phyloP scores from a whole-genome alignment of 92 coral and sea anemone species.

The Porites lobata region DNA sequence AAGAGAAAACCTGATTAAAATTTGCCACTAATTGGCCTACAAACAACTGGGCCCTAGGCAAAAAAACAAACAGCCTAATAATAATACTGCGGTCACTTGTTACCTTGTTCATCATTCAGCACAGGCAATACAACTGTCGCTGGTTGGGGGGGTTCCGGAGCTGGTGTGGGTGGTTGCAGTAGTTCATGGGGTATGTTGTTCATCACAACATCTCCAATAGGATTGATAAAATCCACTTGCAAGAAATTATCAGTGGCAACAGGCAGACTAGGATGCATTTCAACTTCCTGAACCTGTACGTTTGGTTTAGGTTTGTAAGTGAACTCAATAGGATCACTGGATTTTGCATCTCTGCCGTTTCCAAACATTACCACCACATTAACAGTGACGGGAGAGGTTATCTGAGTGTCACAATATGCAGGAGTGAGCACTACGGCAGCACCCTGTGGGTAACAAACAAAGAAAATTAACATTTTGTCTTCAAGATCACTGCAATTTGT shows the following conservation, averaged over 20 bases:
- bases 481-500: background rate
- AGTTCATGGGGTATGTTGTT: conserved; percentile 18
- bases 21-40: too few species aligned
- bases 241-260: conserved; percentile 16
- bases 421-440: conserved; percentile 95
- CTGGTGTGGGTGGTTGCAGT: conserved; percentile 11
- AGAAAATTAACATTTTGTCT: background rate
- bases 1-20: too few species aligned
- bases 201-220: conserved; percentile 33
- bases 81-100: too few species aligned
- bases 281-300: conserved; percentile 32
- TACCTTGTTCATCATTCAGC: conserved; percentile 49
- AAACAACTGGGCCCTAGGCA: background rate
- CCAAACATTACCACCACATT: conserved; percentile 90
- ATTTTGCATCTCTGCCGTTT: conserved; percentile 78
- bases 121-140: conserved; percentile 55
- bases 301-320: conserved; percentile 86
- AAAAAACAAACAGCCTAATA: background rate
- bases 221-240: conserved; percentile 21
- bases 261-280: conserved; percentile 51
- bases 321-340: conserved; percentile 96
- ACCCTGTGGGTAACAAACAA: conserved; percentile 71
- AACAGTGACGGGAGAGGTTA: conserved; percentile 91
- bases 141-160: conserved; percentile 24
- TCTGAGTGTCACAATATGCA: conserved; percentile 82